These are phyloP conservation scores for Vimba vimba DNA, from an alignment of 2,113 vertebrate genomes.

Conservation along the genomic window DNA sequence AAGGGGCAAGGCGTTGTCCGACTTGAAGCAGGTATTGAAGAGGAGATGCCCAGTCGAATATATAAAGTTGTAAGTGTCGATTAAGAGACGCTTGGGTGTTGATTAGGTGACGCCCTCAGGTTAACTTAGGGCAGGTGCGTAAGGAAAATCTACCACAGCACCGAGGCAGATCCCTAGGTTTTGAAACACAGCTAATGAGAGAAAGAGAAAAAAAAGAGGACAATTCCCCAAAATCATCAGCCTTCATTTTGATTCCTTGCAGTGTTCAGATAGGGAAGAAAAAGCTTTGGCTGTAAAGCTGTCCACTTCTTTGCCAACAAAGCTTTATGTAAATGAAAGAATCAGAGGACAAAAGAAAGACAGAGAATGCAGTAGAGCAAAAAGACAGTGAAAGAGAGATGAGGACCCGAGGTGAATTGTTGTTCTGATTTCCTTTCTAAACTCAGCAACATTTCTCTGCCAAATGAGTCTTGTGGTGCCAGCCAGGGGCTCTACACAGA, in stretches of 20 bases:
- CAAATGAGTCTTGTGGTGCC: slow-evolving; percentile 38
- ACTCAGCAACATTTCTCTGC: slow-evolving; percentile 26
- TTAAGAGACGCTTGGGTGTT: too few relatives aligned
- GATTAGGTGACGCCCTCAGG: too few relatives aligned
- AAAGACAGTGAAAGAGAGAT: background rate
- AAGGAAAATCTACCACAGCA: background rate
- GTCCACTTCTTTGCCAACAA: slow-evolving; percentile 9
- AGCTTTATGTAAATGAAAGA: slow-evolving; percentile 49
- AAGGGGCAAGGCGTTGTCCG: too few relatives aligned
- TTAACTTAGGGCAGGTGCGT: too few relatives aligned
- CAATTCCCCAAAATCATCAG: background rate
- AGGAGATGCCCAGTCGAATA: too few relatives aligned
- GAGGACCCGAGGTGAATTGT: background rate
- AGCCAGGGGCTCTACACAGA: slow-evolving; percentile 32
- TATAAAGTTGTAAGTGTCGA: too few relatives aligned
- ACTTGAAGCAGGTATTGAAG: too few relatives aligned
- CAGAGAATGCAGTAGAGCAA: background rate
- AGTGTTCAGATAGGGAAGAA: background rate
- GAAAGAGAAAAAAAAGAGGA: background rate
- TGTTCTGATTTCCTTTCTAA: slow-evolving; percentile 29
- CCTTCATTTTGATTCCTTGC: background rate
- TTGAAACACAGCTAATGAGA: background rate
- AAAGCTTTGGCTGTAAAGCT: slow-evolving; percentile 21
- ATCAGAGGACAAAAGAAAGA: slow-evolving; percentile 24
- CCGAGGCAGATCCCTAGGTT: background rate